Percentiles rank a stretch among this genome's conserved stretches.
phyloP scores from a whole-genome alignment of 2,797 vertebrate species.

The Rhinella marina region DNA sequence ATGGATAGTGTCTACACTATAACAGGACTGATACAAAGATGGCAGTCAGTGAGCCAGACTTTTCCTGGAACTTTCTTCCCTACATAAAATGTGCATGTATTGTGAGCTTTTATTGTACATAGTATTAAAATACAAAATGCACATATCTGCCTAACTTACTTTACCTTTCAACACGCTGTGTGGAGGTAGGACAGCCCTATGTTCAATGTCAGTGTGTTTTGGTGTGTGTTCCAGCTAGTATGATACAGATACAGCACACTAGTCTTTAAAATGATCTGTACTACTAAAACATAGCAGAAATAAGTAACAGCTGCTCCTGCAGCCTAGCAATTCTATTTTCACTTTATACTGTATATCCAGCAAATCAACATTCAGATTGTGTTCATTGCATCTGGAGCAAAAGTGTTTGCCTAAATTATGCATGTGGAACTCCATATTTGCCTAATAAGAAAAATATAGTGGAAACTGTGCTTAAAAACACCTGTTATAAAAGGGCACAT shows the following conservation, averaged over 20 bases:
- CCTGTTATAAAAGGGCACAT: conserved; percentile 56
- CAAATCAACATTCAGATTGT: conserved; percentile 54
- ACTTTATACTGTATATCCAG: conserved; percentile 36
- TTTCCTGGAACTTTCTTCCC: not conserved
- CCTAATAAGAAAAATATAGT: conserved; percentile 61
- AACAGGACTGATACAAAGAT: too few relatives aligned
- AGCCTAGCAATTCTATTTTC: conserved; percentile 45
- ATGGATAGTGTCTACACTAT: too few relatives aligned
- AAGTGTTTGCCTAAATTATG: conserved; percentile 57
- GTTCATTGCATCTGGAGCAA: conserved; percentile 59
- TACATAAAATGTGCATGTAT: not conserved
- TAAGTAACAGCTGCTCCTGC: conserved; percentile 42
- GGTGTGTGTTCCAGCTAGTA: too few relatives aligned
- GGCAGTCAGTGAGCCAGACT: too few relatives aligned
- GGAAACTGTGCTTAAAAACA: conserved; percentile 59
- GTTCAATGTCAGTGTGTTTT: not conserved
- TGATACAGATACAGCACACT: too few relatives aligned
- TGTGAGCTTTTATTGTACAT: not conserved
- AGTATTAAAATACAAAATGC: not conserved
- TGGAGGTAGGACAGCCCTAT: not conserved
- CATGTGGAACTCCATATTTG: conserved; percentile 51
- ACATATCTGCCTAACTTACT: not conserved
- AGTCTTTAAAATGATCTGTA: not conserved
- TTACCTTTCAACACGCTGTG: not conserved
- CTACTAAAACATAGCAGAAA: conserved; percentile 10